Evolutionary conservation across 2,888 invertebrate genomes (phyloP), one percentile per base, ranked within the genome.

Genomic region (Autographa pulchrina): DNA sequence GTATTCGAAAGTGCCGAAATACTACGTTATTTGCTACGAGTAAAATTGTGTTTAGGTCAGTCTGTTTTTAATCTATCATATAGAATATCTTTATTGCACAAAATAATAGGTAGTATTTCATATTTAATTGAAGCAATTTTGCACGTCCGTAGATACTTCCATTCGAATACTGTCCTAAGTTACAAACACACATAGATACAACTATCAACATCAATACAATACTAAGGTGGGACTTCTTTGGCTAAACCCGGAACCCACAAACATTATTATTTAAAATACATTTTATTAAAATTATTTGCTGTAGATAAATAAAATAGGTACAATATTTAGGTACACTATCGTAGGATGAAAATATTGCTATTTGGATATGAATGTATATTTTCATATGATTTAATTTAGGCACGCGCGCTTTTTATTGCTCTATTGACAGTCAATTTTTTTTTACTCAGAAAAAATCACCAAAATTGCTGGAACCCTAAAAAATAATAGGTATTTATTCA

Each of bases 211-310:
- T 64, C 31, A 62, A 62, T 65, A 54, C 31, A 62, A 63, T 68
- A 54, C 70, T 75, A 80, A 85, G 89, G 85, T 86, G 89, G 87
- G 85, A 78, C 77, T 72, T 91, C 90, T 91, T 91, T 89, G 91
- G 91, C 82, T 85, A 85, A 79, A 77, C 79, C 78, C 80, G 79
- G 76, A 65, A 78, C 79, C 77, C 75, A 80, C 74, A 38, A 48
- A 54, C 25, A 16, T 41, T 60, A 41, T 31, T 52, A 41, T 31
- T 58, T 20, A 56, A 43, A 66, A 64, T 61, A 76, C 16, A 38
- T 2, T 41, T 62, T 65, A 38, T 14, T 38, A 25, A 0, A 54
- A 25, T 18, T n/a, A n/a, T 48, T 41, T n/a, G n/a, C 43, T 14
- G 43, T 48, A 48, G 16, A 18, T 60, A 60, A 16, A 59, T 59